A percentile compares a stretch with the other conserved stretches of the same genome.
Conservation (phyloP, 2,113 vertebrate species). For the Desmodus rotundus region DNA sequence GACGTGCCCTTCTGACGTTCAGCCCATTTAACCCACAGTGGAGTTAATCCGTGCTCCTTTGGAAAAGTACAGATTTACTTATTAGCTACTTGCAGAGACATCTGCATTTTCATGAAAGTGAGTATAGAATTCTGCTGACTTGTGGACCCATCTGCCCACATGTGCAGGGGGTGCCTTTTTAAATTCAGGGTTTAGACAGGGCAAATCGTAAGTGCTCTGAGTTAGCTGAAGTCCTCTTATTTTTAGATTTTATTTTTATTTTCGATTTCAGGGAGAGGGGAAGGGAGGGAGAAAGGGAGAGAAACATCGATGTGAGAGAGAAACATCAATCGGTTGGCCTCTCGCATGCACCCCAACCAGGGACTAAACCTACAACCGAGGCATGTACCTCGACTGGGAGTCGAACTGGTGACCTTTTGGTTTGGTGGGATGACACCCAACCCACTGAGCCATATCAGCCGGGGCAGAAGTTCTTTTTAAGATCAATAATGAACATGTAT, state of each 20-base stretch:
- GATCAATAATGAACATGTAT: background rate
- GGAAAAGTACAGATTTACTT: slow-evolving; percentile 65
- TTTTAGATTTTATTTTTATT: background rate
- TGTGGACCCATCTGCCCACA: background rate
- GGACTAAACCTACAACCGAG: too few species aligned
- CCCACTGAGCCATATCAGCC: background rate
- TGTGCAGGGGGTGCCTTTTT: background rate
- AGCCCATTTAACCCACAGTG: slow-evolving; percentile 56
- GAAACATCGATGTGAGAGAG: background rate
- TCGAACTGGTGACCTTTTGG: background rate
- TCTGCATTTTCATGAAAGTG: slow-evolving; percentile 41
- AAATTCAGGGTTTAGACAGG: slow-evolving; percentile 15
- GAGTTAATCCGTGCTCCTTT: slow-evolving; percentile 58
- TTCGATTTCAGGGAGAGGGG: too few species aligned
- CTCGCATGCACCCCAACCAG: background rate
- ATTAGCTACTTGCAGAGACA: slow-evolving; percentile 35
- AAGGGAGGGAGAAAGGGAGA: background rate
- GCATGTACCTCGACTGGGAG: background rate
- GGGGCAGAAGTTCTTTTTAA: background rate
- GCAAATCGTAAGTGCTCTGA: background rate
- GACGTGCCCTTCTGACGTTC: slow-evolving; percentile 60
- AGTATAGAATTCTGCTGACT: background rate
- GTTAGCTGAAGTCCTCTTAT: background rate
- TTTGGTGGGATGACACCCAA: background rate
- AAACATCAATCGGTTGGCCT: background rate